Evolutionary conservation across 2,888 invertebrate species (phyloP), one percentile per base, ranked within the genome.

Genomic region (Hemithea aestivaria): DNA sequence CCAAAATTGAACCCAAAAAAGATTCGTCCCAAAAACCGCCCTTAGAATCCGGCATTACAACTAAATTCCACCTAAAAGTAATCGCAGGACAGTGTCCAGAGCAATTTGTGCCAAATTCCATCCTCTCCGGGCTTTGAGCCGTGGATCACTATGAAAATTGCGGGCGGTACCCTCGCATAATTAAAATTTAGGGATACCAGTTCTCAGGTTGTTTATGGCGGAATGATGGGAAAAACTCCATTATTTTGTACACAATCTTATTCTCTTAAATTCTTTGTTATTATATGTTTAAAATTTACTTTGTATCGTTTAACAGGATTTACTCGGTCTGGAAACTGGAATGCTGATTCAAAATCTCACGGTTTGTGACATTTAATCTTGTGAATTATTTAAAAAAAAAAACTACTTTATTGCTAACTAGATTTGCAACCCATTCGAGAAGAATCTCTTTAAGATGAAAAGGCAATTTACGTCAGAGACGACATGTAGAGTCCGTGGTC

Each of bases 111-210:
- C 16, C 20, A 11, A 28, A 41, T 41, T 33, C 41, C 33, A 10
- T 1, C 27, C 10, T 27, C 21, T 9, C 22, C 31, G 22, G 27
- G 20, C 32, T 35, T 41, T 32, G 41, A 26, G 32, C 28, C n/a
- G 25, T 28, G 33, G 36, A 22, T 25, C 29, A 33, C 36, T 42
- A 37, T 42, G 29, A 42, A 42, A 36, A 42, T 34, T 33, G 26
- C 36, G 40, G 27, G 32, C 32, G 28, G 10, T 21, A 28, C 41
- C 41, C 25, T 16, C 20, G 33, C 29, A 34, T 33, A 42, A 37
- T 37, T 42, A 42, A 37, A 42, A 42, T 42, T 36, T 29, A 28
- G n/a, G 36, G 27, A 20, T 20, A 42, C 26, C 41, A 37, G 29
- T 42, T 42, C 22, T 22, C 36, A 34, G 33, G 29, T 23, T 22